Evolutionary conservation across 2,797 vertebrate genomes (phyloP), one percentile per base, ranked within the genome.

Genomic region (Sebastiscus albofasciatus): DNA sequence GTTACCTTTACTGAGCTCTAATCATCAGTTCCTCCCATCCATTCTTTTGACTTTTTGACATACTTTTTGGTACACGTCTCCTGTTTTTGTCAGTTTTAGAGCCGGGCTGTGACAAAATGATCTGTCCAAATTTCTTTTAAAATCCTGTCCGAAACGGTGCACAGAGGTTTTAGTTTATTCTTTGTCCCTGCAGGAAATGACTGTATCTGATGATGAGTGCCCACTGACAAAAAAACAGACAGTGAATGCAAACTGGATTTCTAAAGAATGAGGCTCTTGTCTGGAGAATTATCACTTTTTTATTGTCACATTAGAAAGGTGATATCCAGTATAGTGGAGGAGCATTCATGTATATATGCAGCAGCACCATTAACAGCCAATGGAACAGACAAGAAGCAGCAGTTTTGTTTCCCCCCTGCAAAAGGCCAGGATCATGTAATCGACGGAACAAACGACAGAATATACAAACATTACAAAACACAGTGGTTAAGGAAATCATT

Each of bases 281-380:
- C 49, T 52, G 49, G 55, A 65, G 59, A 26, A 33, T 74, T 18
- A 56, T 66, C 4, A 26, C 75, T 42, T 84, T 84, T 93, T 94
- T 92, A 95, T 94, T 91, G 85, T 93, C 90, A 94, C 87, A 91
- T 93, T 86, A 92, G 84, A 94, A 94, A 93, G 76, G 49, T 81
- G 46, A 75, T 81, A 66, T 39, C 82, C 67, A 83, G 52, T 71
- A 81, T 12, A 70, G 65, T 72, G 60, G 83, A 84, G 61, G 76
- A 83, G 66, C 73, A 61, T 83, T 88, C 66, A 16, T 73, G 69
- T 65, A 81, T 86, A 76, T 78, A 62, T 62, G 33, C 61, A 64
- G 84, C 92, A 96, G 94, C 94, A 95, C 94, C 93, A 82, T 89
- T 68, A 90, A 84, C 86, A 90, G 79, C 81, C 90, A 88, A 83